Conservation (phyloP, 2,113 vertebrate genomes). For the Cercopithecus mona region DNA sequence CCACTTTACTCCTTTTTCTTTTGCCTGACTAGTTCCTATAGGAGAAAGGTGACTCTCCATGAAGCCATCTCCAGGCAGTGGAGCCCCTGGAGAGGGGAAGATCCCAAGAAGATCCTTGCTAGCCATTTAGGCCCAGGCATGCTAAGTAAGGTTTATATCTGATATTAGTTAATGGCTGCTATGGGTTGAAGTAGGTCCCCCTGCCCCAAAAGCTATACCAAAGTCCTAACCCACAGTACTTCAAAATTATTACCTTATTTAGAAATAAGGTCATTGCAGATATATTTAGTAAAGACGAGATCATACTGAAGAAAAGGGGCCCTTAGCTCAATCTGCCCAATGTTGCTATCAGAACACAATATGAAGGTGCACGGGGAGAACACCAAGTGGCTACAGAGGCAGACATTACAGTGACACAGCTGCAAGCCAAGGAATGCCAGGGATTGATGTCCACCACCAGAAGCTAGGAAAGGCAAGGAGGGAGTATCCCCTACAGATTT, state of each 20-base stretch:
- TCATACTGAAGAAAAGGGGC: not conserved
- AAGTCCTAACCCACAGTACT: not conserved
- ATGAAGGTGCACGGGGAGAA: not conserved
- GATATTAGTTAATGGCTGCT: constrained; percentile 67
- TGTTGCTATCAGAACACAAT: not conserved
- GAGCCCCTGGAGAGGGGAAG: not conserved
- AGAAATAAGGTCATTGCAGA: not conserved
- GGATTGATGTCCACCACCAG: not conserved
- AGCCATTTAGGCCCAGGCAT: constrained; percentile 47
- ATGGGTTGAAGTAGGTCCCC: not conserved
- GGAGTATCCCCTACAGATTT: no score
- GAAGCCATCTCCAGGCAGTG: not conserved
- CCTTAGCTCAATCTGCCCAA: not conserved
- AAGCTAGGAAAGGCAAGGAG: not conserved
- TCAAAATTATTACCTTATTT: not conserved
- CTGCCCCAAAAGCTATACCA: not conserved
- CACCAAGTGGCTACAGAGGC: not conserved
- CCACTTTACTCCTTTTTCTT: not conserved
- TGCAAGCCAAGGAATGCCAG: not conserved
- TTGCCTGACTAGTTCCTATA: not conserved
- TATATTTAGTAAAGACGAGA: not conserved
- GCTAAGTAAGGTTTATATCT: not conserved
- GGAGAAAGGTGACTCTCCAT: not conserved
- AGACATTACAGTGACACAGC: not conserved
- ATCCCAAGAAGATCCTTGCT: not conserved